Base-by-base conservation (phyloP, 1,140 invertebrate species). In the Drosophila pectinifera region DNA sequence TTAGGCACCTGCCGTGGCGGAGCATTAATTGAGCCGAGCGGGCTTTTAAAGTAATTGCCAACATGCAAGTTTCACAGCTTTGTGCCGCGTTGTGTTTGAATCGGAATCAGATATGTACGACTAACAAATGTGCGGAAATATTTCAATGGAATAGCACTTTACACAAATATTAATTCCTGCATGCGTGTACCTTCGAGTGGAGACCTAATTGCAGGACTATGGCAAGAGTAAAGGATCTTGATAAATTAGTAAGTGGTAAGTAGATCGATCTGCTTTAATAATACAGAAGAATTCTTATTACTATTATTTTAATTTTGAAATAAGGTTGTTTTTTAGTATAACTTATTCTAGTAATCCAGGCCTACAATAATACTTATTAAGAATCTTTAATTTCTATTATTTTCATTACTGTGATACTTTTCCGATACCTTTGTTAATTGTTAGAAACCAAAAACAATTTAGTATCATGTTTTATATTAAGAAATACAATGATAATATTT, bases 41-140 rank as follows among this genome's bases (percentile, higher is more conserved):
- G 57, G 83, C 83, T 89, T 89, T 88, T 88, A 80, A 77, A 80
- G 73, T 89, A 83, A 88, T 88, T 88, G 67, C 72, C 67, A 68
- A 81, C 56, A 39, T 39, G 46, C 63, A 57, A 46, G 45, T 55
- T 51, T 49, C n/a, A 43, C 49, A 53, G 49, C 55, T 57, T 42
- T 48, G 16, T 16, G 14, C 28, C 20, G 24, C 45, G n/a, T n/a
- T 69, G 14, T 34, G 26, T 46, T 55, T 54, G 42, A 67, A 67
- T 76, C 42, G 10, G 53, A 68, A 67, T 76, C 55, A 36, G 61
- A 76, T 54, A 46, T 39, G 45, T 59, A 53, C 36, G 57, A 18
- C 49, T 45, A 43, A 68, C 38, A 46, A 70, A 70, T 70, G 51
- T 18, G 38, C 20, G 42, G 13, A 46, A 34, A 68, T 65, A 65